Percentiles rank a stretch among this genome's conserved stretches.
Evolutionary conservation across 2,113 vertebrate species (phyloP).

Genomic region (Sinosuthora webbiana): DNA sequence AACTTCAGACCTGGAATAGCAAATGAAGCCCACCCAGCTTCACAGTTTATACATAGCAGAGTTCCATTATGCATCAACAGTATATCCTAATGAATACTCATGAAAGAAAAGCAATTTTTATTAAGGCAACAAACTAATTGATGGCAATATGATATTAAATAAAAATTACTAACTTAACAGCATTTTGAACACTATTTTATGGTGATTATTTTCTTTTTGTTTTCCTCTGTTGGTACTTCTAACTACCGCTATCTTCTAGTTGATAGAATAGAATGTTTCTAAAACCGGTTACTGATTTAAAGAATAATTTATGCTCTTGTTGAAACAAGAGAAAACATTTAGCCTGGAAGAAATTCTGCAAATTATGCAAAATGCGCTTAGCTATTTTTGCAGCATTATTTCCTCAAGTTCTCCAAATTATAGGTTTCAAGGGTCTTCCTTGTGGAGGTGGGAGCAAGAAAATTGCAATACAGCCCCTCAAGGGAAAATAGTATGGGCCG

Average conservation of each 20-base stretch:
- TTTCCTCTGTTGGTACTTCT: background rate
- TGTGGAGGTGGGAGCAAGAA: background rate
- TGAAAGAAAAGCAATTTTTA: background rate
- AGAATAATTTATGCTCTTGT: background rate
- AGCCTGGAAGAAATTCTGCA: background rate
- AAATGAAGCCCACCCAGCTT: background rate
- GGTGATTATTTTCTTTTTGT: background rate
- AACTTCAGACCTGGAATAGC: background rate
- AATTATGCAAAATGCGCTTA: background rate
- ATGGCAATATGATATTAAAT: background rate
- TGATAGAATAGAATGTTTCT: background rate
- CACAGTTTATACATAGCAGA: background rate
- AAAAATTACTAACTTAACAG: background rate
- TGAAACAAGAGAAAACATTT: background rate
- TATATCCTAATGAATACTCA: background rate
- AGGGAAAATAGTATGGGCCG: background rate
- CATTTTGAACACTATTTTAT: background rate
- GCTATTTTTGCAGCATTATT: background rate
- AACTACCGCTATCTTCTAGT: background rate
- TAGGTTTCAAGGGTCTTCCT: background rate
- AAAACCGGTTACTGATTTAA: background rate
- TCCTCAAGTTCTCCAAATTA: background rate
- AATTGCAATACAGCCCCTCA: background rate
- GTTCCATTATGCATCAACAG: background rate
- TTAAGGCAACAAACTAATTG: background rate